Percentiles rank a stretch among this genome's conserved stretches.
Evolutionary conservation across 1,140 invertebrate species (phyloP).

Genomic region (Vollenhovia emeryi): DNA sequence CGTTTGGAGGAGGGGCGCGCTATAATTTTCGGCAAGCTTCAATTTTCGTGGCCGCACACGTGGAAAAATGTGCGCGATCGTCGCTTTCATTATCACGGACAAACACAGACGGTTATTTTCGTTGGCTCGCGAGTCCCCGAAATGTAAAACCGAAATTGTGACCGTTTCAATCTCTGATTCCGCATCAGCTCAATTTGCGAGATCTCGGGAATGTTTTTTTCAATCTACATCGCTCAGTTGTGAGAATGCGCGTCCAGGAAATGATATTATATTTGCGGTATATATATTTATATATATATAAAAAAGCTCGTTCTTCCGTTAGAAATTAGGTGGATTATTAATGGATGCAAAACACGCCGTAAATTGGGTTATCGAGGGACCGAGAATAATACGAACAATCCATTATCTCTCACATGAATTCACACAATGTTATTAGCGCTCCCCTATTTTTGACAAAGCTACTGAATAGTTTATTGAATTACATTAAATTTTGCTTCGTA

Average conservation of each 20-base stretch:
- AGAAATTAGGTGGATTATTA: constrained; percentile 11
- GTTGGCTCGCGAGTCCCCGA: neutral
- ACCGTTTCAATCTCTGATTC: neutral
- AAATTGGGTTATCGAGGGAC: neutral
- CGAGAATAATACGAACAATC: constrained; percentile 14
- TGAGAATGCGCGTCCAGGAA: neutral
- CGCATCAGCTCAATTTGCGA: neutral
- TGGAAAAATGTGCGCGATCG: constrained; percentile 17
- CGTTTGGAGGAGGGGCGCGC: neutral
- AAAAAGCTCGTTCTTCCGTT: neutral
- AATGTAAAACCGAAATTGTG: constrained; percentile 34
- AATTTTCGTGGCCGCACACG: neutral
- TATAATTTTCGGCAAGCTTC: constrained; percentile 24
- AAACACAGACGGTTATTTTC: constrained; percentile 33
- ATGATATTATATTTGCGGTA: neutral
- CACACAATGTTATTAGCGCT: constrained; percentile 23
- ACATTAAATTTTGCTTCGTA: constrained; percentile 36
- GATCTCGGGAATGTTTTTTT: neutral
- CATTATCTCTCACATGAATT: constrained; percentile 38
- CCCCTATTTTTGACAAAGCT: constrained; percentile 26
- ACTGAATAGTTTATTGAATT: constrained; percentile 42
- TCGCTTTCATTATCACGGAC: constrained; percentile 33
- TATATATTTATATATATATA: neutral
- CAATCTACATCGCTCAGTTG: neutral
- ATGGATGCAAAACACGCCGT: neutral